phyloP scores from a whole-genome alignment of 2,888 invertebrate species.

The Atrina japonica region DNA sequence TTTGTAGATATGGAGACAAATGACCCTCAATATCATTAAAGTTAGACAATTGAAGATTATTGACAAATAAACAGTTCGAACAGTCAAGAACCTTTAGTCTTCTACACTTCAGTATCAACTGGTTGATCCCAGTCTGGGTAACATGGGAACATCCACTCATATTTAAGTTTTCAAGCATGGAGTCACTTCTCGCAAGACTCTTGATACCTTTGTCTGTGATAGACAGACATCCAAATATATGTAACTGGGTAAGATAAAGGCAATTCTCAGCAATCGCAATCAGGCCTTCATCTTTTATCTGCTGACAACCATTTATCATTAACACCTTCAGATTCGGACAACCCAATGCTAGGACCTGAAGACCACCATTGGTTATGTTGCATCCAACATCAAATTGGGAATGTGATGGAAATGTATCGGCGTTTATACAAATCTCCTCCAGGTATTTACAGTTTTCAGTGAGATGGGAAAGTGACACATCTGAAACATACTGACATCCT shows the following conservation, averaged over 20 bases:
- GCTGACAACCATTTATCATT: slow-evolving; percentile 20
- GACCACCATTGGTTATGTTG: slow-evolving; percentile 30
- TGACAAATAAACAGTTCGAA: slow-evolving; percentile 21
- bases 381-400: background rate
- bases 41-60: slow-evolving; percentile 9
- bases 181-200: slow-evolving; percentile 1
- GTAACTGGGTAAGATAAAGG: slow-evolving; percentile 1
- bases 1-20: too few relatives aligned
- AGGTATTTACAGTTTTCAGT: slow-evolving; percentile 15
- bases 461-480: slow-evolving; percentile 20
- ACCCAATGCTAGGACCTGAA: slow-evolving; percentile 13
- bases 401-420: background rate
- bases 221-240: slow-evolving; percentile 20
- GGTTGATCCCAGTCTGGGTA: slow-evolving; percentile 18
- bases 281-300: slow-evolving; percentile 14
- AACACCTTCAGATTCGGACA: slow-evolving; percentile 15
- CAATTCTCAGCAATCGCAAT: slow-evolving; percentile 22
- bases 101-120: slow-evolving; percentile 12
- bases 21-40: background rate
- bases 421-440: background rate
- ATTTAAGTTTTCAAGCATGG: slow-evolving; percentile 1
- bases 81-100: slow-evolving; percentile 5
- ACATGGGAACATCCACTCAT: slow-evolving; percentile 21
- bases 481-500: slow-evolving; percentile 17
- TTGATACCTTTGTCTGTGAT: slow-evolving; percentile 11